phyloP scores from a whole-genome alignment of 2,888 invertebrate species.

The Lampropteryx suffumata region DNA sequence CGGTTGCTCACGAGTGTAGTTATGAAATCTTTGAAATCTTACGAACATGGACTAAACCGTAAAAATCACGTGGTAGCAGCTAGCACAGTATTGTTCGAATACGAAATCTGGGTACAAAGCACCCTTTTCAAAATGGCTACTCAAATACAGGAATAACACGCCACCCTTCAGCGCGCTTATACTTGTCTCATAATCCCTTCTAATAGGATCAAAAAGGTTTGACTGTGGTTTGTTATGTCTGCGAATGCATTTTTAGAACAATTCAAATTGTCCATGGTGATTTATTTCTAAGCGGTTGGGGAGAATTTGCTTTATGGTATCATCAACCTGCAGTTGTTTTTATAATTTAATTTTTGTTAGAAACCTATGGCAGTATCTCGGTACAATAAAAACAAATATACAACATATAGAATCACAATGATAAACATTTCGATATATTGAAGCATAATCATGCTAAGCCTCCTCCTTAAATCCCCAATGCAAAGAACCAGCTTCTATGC shows the following conservation, averaged over 20 bases:
- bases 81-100: neutral
- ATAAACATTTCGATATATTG: too few species aligned
- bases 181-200: slow-evolving; percentile 20
- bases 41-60: too few species aligned
- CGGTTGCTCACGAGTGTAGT: too few species aligned
- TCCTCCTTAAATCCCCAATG: too few species aligned
- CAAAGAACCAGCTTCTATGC: too few species aligned
- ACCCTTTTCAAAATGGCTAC: slow-evolving; percentile 18
- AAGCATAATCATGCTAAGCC: too few species aligned
- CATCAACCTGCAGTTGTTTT: neutral
- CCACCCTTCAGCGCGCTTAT: slow-evolving; percentile 17
- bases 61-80: too few species aligned
- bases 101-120: slow-evolving; percentile 4
- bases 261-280: slow-evolving; percentile 13
- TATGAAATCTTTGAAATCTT: too few species aligned
- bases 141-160: slow-evolving; percentile 18
- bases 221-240: slow-evolving; percentile 16
- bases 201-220: slow-evolving; percentile 25
- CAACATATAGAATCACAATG: too few species aligned
- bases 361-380: too few species aligned
- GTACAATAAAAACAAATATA: too few species aligned
- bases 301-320: neutral
- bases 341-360: neutral
- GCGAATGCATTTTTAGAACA: slow-evolving; percentile 19
- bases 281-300: neutral